Evolutionary conservation across 2,797 vertebrate genomes (phyloP), one percentile per base, ranked within the genome.

Genomic region (Salmo trutta): DNA sequence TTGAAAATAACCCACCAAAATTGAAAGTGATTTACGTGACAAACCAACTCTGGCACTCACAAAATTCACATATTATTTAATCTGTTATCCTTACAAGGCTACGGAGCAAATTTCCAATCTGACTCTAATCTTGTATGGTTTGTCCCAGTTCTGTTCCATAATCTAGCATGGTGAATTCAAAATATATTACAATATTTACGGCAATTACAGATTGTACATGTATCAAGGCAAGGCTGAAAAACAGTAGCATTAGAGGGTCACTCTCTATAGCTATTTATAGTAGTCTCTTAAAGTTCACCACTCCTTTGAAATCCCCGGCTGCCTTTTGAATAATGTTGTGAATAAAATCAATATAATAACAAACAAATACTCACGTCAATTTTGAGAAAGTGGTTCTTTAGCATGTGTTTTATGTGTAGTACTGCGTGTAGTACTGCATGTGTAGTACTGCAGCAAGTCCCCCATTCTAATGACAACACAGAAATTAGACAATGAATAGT

Each of bases 91-190:
- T 71, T 74, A 76, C 69, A 36, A 74, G 52, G 67, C 3, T 75
- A 52, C 10, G 71, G 47, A 76, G 74, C 5, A 79, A 70, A 79
- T 41, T 78, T 75, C 74, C 76, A 77, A 76, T 75, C 74, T 76
- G 79, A 83, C 21, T 64, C 59, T 64, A 64, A 64, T 76, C 80
- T 78, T 80, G 65, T 54, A 71, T 70, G 69, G 72, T 59, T 77
- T 80, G 78, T 79, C 78, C 82, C 53, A 82, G 52, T 83, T 82
- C 76, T 78, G 66, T 29, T 31, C 33, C 76, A 62, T 81, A 80
- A 84, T 87, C 77, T 66, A 79, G 75, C 81, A 83, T 84, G 74
- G 31, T 81, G 71, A 75, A 83, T 79, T 77, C 33, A 68, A 75
- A 77, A 62, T n/a, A 81, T 76, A 74, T 78, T 81, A 76, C 53